Conservation (phyloP, 2,888 invertebrate genomes). For the Drosophila fulvimacula region DNA sequence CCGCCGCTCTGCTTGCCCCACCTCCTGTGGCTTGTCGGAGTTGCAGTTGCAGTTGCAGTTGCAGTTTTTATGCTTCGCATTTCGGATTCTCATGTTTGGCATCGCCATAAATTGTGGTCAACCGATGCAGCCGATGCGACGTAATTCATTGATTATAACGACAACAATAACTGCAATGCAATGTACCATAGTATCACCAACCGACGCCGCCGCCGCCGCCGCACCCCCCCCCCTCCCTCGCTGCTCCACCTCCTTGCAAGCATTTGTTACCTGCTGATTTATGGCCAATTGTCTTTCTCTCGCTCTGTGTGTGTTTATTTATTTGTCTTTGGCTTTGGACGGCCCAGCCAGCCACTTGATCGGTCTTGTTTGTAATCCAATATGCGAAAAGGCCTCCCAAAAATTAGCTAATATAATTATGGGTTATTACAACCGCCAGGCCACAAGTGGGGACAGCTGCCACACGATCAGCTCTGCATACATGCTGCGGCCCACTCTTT, state of each 20-base stretch:
- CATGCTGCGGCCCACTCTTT: conserved; percentile 9
- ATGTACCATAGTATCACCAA: conserved; percentile 25
- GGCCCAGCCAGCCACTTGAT: conserved; percentile 37
- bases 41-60: conserved; percentile 51
- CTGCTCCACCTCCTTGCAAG: conserved; percentile 7
- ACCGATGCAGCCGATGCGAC: conserved; percentile 74
- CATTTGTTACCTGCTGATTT: conserved; percentile 72
- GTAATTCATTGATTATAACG: conserved; percentile 81
- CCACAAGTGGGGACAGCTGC: conserved; percentile 23
- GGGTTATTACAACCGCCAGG: conserved; percentile 57
- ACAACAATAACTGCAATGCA: conserved; percentile 73
- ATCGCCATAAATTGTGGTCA: conserved; percentile 79
- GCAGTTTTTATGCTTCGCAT: conserved; percentile 64
- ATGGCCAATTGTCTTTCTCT: conserved; percentile 68
- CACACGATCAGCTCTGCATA: conserved; percentile 20
- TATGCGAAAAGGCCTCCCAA: conserved; percentile 45
- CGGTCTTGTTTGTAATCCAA: conserved; percentile 44
- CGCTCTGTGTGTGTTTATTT: conserved; percentile 20
- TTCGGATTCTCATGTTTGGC: conserved; percentile 76
- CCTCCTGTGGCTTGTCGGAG: conserved; percentile 27
- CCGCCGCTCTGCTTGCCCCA: not conserved
- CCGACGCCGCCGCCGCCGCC: too few species aligned
- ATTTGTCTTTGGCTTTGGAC: conserved; percentile 33
- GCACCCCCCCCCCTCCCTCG: not conserved
- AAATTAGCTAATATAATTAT: conserved; percentile 70